Evolutionary conservation across 1,140 invertebrate genomes (phyloP), one percentile per base, ranked within the genome.

Genomic region (Leptoteleia sp.): DNA sequence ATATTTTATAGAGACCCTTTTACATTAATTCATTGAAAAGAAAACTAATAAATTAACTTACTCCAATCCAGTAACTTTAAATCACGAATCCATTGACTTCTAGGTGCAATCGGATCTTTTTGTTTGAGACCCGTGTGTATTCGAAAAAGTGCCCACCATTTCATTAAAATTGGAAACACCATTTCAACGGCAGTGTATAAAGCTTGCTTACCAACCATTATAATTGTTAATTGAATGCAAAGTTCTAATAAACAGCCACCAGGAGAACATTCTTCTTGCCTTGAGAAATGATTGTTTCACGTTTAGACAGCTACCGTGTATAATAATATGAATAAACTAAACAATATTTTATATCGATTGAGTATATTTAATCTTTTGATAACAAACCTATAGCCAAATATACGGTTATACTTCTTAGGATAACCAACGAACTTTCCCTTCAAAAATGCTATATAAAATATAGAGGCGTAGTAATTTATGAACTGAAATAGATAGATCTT

Each of bases 401-500:
- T 89, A 15, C 92, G 90, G 61, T 93, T 94, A 80, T 97, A 97
- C 25, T 93, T 89, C 3, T 93, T 94, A 0, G 96, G 96, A 84
- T 94, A 93, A 0, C 96, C 96, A n/a, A 96, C 91, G 79, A 96
- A 95, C 88, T 96, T 97, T 35, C 97, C 98, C 87, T 99, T 99
- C 80, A 99, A 95, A 90, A 99, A 99, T 0, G 97, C 98, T 82
- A 99, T 98, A 84, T 99, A 99, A 91, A 99, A 98, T 85, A 99
- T 98, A 0, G 97, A 98, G 13, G 97, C 96, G 88, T 99, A 99
- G 87, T 98, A 99, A 89, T 99, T 99, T 25, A 99, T 96, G 90
- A 99, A 99, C 90, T 99, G 97, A 29, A 99, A 92, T 5, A 99
- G 88, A 88, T 99, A 99, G 80, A 99, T 98, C 91, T 99, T 99